These are phyloP conservation scores for Idaea aversata DNA, from an alignment of 2,888 invertebrate species.

Conservation along the genomic window DNA sequence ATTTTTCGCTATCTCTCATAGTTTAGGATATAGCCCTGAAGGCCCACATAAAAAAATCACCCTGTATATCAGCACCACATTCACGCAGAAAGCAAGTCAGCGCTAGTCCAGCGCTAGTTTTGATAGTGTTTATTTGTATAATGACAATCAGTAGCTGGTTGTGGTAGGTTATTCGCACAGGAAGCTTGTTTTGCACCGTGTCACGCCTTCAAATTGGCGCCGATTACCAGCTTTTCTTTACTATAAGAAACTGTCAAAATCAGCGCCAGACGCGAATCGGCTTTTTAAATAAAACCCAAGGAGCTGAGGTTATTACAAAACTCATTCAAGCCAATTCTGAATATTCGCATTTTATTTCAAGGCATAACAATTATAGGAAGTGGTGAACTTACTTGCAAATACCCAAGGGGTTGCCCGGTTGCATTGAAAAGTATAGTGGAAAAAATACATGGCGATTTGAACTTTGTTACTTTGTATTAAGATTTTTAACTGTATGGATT, in stretches of 20 bases:
- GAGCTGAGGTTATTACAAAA: conserved; percentile 18
- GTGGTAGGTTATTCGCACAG: too few relatives aligned
- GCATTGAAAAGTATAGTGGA: conserved; percentile 36
- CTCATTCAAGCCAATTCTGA: conserved; percentile 40
- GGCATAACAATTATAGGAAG: conserved; percentile 57
- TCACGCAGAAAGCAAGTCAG: too few relatives aligned
- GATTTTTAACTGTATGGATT: background rate
- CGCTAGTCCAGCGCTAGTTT: too few relatives aligned
- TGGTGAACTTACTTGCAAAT: conserved; percentile 51
- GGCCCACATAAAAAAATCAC: too few relatives aligned
- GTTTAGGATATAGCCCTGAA: too few relatives aligned
- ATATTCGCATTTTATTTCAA: conserved; percentile 38
- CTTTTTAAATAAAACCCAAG: background rate
- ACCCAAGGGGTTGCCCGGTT: conserved; percentile 34
- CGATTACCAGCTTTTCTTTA: background rate
- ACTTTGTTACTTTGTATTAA: background rate
- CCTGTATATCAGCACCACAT: too few relatives aligned
- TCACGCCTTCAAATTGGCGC: background rate
- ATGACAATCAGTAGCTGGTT: too few relatives aligned
- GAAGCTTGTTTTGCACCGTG: too few relatives aligned
- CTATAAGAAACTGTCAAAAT: background rate
- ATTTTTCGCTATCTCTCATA: too few relatives aligned
- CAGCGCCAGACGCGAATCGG: background rate
- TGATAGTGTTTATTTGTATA: too few relatives aligned
- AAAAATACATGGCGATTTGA: background rate